Conservation (phyloP, 2,113 vertebrate species). For the Trinectes maculatus region DNA sequence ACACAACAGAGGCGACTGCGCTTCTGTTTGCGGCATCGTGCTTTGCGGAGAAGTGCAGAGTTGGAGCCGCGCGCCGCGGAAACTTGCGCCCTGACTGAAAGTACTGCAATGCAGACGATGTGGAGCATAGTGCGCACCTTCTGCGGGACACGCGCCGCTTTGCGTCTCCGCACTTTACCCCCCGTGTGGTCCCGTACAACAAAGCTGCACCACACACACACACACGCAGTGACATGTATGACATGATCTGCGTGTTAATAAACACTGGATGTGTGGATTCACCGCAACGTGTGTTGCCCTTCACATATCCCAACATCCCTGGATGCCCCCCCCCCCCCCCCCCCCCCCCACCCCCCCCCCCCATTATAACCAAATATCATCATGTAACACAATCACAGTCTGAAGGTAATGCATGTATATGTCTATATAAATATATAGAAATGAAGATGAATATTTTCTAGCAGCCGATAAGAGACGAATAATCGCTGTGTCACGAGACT, state of each 20-base stretch:
- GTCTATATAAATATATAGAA: too few species aligned
- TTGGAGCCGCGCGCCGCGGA: conserved; percentile 62
- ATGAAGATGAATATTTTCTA: conserved; percentile 19
- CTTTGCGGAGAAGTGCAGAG: conserved; percentile 34
- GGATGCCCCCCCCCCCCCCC: background rate
- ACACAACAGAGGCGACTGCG: conserved; percentile 10
- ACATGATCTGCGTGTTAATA: background rate
- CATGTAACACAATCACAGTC: conserved; percentile 17
- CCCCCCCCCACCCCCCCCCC: conserved; percentile 8
- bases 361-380: conserved; percentile 19
- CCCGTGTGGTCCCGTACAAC: background rate
- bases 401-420: conserved; percentile 4
- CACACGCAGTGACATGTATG: background rate
- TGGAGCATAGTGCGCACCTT: conserved; percentile 57
- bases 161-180: conserved; percentile 33
- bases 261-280: conserved; percentile 12
- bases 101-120: conserved; percentile 85
- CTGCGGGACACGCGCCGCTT: conserved; percentile 54
- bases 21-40: background rate
- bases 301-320: conserved; percentile 56
- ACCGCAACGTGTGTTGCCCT: conserved; percentile 55
- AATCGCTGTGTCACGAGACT: conserved; percentile 75
- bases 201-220: background rate
- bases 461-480: conserved; percentile 38
- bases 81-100: conserved; percentile 78